Percentiles rank a stretch among this genome's conserved stretches.
Conservation (phyloP, 2,797 vertebrate genomes). For the Microcaecilia unicolor region DNA sequence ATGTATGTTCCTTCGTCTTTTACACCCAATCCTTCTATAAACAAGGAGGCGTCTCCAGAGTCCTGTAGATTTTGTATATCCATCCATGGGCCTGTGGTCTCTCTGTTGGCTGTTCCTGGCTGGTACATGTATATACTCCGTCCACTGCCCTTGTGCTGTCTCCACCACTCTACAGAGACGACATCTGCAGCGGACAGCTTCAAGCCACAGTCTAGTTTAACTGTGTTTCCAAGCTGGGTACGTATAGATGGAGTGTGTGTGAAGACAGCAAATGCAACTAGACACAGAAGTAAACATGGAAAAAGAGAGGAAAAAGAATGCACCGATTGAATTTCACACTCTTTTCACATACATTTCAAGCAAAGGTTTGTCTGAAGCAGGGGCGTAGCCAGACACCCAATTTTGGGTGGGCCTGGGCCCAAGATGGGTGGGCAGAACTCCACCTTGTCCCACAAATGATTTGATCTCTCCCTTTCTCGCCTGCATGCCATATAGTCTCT, state of each 20-base stretch:
- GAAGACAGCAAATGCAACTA: slow-evolving; percentile 73
- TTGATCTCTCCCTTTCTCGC: too few species aligned
- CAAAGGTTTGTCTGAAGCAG: too few species aligned
- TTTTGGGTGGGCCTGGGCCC: too few species aligned
- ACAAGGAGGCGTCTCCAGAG: slow-evolving; percentile 56
- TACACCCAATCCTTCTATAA: slow-evolving; percentile 47
- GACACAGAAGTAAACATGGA: background rate
- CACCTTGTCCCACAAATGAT: too few species aligned
- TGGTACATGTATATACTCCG: slow-evolving; percentile 29
- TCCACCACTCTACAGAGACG: slow-evolving; percentile 62
- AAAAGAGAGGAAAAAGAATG: background rate
- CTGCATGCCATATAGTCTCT: too few species aligned
- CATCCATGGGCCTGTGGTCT: slow-evolving; percentile 18
- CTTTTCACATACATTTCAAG: background rate
- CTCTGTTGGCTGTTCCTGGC: slow-evolving; percentile 8
- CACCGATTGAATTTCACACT: too few species aligned
- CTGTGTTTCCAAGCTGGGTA: slow-evolving; percentile 39
- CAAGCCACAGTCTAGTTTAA: slow-evolving; percentile 64
- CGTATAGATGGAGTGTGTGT: slow-evolving; percentile 44
- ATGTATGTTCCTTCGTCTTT: slow-evolving; percentile 68
- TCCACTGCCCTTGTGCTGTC: slow-evolving; percentile 67
- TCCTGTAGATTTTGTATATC: slow-evolving; percentile 26
- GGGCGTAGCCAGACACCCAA: too few species aligned
- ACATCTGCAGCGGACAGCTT: slow-evolving; percentile 41
- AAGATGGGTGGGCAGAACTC: too few species aligned